These are phyloP conservation scores for Sinella curviseta DNA, from an alignment of 1,140 invertebrate species.

Conservation along the genomic window DNA sequence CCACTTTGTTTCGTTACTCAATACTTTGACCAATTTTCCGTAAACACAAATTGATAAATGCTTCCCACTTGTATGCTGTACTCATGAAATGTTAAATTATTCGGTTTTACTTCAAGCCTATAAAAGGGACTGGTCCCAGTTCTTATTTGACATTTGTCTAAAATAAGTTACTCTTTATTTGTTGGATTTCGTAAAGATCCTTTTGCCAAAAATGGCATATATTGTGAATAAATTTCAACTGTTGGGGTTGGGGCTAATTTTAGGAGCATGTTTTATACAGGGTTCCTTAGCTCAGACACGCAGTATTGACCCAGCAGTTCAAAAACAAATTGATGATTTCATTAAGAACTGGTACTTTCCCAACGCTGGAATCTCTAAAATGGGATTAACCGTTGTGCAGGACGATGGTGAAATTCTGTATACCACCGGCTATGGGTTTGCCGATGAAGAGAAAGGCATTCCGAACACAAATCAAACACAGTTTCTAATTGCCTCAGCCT, in stretches of 20 bases:
- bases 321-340: background rate
- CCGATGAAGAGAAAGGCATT: constrained; percentile 27
- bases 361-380: background rate
- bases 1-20: too few relatives aligned
- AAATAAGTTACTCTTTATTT: too few relatives aligned
- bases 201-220: background rate
- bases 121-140: too few relatives aligned
- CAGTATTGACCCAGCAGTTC: background rate
- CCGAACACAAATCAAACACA: background rate
- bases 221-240: background rate
- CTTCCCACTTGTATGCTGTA: too few relatives aligned
- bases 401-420: constrained; percentile 23
- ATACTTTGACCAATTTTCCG: too few relatives aligned
- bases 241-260: background rate
- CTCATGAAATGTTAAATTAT: too few relatives aligned
- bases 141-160: too few relatives aligned
- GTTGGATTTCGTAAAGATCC: background rate
- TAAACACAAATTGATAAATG: too few relatives aligned
- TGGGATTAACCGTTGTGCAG: constrained; percentile 34
- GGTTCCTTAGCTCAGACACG: background rate
- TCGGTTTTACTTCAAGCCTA: too few relatives aligned
- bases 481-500: constrained; percentile 35
- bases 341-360: background rate
- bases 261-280: background rate
- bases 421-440: constrained; percentile 31